Percentiles rank a stretch among this genome's conserved stretches.
These are phyloP conservation scores for Drosophila ogumai DNA, from an alignment of 1,140 invertebrate species.

Conservation along the genomic window DNA sequence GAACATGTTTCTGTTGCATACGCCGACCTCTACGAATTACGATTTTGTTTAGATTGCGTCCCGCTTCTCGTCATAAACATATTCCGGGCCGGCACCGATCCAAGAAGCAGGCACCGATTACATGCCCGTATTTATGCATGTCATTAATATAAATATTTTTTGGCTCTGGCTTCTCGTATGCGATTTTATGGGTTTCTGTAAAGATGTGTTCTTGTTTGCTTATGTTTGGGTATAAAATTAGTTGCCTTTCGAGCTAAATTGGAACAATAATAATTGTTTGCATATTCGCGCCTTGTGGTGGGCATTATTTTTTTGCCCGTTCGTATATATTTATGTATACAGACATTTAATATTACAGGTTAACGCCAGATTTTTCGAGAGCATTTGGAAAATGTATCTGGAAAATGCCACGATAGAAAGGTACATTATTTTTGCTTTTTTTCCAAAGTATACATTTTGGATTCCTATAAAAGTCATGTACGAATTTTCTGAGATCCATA, in stretches of 20 bases:
- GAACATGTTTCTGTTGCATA: constrained; percentile 71
- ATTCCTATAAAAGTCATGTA: not conserved
- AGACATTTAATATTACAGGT: not conserved
- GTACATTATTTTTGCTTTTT: not conserved
- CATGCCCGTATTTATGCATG: constrained; percentile 58
- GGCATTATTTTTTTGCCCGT: not conserved
- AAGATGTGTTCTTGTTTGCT: constrained; percentile 26
- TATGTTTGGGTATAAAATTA: constrained; percentile 62
- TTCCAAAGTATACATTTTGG: not conserved
- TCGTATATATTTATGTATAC: too few relatives aligned
- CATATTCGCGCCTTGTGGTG: constrained; percentile 6
- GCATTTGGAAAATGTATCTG: constrained; percentile 11
- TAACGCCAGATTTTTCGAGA: not conserved
- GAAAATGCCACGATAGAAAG: not conserved
- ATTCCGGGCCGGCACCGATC: constrained; percentile 19
- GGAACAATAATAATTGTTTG: constrained; percentile 51
- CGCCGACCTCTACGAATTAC: constrained; percentile 1
- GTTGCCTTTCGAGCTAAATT: constrained; percentile 62
- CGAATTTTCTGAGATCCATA: not conserved
- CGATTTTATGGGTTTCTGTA: constrained; percentile 70
- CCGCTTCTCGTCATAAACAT: constrained; percentile 66
- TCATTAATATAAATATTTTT: constrained; percentile 76
- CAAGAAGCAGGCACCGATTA: not conserved
- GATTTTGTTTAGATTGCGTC: constrained; percentile 63
- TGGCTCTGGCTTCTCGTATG: constrained; percentile 63